A percentile compares a stretch with the other conserved stretches of the same genome.
Evolutionary conservation across 2,888 invertebrate species (phyloP).

Genomic region (Drosophila tanythrix): DNA sequence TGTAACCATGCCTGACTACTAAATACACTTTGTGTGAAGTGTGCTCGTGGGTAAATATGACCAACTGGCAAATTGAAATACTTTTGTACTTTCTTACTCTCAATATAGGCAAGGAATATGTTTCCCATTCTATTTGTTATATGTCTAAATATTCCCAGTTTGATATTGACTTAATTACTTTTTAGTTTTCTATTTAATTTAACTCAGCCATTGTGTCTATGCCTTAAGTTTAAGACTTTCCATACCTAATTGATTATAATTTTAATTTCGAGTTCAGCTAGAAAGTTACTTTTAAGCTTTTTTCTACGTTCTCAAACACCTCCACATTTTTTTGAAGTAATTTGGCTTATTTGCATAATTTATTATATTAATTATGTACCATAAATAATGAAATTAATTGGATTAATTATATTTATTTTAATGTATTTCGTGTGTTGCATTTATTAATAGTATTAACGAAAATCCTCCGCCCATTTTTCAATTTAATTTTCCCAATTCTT

Average conservation of each 20-base stretch:
- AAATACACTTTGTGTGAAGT: constrained; percentile 3
- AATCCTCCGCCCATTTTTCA: fast-evolving
- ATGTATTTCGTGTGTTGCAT: neutral
- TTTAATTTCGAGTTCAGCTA: no score
- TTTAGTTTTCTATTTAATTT: neutral
- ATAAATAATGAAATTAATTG: no score
- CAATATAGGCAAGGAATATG: neutral
- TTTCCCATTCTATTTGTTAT: no score
- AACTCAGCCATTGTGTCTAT: fast-evolving
- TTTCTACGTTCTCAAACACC: neutral
- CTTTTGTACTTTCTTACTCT: neutral
- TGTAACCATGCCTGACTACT: neutral
- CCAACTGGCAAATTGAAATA: neutral
- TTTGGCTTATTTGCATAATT: neutral
- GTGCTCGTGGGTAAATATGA: neutral
- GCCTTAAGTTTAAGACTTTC: no score
- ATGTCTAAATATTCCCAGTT: neutral
- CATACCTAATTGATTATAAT: neutral
- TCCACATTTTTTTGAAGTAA: neutral
- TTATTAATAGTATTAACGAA: neutral
- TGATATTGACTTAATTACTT: no score
- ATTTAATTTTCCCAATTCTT: neutral
- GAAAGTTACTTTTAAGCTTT: fast-evolving
- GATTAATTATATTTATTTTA: neutral
- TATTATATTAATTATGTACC: no score